phyloP scores from a whole-genome alignment of 2,888 invertebrate genomes.

The Eupelmus urozonus region DNA sequence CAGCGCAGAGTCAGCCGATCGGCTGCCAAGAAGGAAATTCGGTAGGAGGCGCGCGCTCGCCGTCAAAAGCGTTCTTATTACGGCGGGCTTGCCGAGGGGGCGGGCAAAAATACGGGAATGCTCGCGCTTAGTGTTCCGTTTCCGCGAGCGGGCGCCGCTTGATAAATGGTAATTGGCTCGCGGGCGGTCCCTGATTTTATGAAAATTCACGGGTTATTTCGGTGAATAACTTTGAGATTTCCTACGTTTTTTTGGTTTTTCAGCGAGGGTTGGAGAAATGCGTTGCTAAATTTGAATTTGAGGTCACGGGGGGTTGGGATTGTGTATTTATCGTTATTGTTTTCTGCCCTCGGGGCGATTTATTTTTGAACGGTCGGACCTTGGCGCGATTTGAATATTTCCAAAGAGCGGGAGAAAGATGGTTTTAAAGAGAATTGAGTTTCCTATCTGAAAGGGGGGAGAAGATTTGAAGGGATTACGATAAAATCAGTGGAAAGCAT shows the following conservation, averaged over 20 bases:
- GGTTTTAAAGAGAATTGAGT: too few species aligned
- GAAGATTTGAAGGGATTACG: too few species aligned
- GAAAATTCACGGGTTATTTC: conserved; percentile 4
- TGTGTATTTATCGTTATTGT: not conserved
- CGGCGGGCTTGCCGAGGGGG: too few species aligned
- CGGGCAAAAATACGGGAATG: not conserved
- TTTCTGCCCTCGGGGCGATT: not conserved
- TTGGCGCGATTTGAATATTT: too few species aligned
- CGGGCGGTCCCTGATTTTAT: not conserved
- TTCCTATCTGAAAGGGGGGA: too few species aligned
- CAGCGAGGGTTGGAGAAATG: too few species aligned
- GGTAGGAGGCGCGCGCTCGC: not conserved
- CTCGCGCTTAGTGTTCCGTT: not conserved
- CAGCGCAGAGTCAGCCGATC: conserved; percentile 60
- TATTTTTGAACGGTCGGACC: too few species aligned
- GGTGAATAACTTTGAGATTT: not conserved
- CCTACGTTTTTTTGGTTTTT: too few species aligned
- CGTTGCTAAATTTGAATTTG: too few species aligned
- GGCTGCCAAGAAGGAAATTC: conserved; percentile 66
- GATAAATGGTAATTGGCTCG: conserved; percentile 42
- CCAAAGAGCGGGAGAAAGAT: too few species aligned
- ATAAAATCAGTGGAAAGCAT: too few species aligned
- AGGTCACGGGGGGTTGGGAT: too few species aligned
- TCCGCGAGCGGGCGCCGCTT: not conserved
- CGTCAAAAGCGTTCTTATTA: not conserved